Percentiles rank a stretch among this genome's conserved stretches.
Conservation (phyloP, 2,888 invertebrate species). For the Harpagoxenus sublaevis region DNA sequence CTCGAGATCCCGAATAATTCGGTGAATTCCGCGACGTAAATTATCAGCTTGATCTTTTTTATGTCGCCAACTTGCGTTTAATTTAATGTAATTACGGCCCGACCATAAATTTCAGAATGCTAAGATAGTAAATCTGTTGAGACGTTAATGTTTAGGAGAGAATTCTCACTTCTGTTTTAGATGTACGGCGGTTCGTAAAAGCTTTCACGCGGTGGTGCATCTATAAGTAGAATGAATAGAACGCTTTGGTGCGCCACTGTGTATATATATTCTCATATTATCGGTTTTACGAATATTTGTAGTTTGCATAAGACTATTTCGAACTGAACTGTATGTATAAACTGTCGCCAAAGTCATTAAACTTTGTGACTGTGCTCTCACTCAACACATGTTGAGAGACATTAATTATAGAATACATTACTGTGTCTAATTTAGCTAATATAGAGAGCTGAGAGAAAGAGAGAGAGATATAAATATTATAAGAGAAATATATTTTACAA, state of each 20-base stretch:
- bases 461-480: not conserved
- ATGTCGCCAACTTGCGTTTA: slow-evolving; percentile 13
- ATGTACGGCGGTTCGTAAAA: slow-evolving; percentile 5
- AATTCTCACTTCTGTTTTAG: slow-evolving; percentile 29
- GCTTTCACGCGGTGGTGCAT: slow-evolving; percentile 1
- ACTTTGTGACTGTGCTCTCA: slow-evolving; percentile 5
- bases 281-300: slow-evolving; percentile 26
- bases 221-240: slow-evolving; percentile 8
- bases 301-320: not conserved
- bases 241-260: not conserved
- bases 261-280: not conserved
- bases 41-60: slow-evolving; percentile 2
- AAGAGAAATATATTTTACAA: not conserved
- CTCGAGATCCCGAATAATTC: slow-evolving; percentile 5
- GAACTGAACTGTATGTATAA: slow-evolving; percentile 6
- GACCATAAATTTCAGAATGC: slow-evolving; percentile 25
- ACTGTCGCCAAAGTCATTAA: not conserved
- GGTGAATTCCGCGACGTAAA: not conserved
- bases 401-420: slow-evolving; percentile 18
- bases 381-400: not conserved
- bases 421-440: not conserved
- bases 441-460: not conserved
- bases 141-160: slow-evolving; percentile 32
- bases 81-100: slow-evolving; percentile 36
- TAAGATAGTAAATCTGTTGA: slow-evolving; percentile 24